A percentile compares a stretch with the other conserved stretches of the same genome.
Evolutionary conservation across 2,113 vertebrate species (phyloP).

Genomic region (human (Homo sapiens)): GRCh38 chr2:141710001-141710500

Average conservation of each 20-base stretch:
- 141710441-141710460: background rate
- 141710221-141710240: background rate
- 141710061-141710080: accelerated
- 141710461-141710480: background rate
- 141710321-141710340: background rate
- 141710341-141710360: background rate
- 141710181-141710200: background rate
- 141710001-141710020: too few relatives aligned
- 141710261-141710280: background rate
- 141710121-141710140: background rate
- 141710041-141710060: too few relatives aligned
- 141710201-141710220: background rate
- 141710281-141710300: background rate
- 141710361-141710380: background rate
- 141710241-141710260: background rate
- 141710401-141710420: background rate
- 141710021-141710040: background rate
- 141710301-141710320: background rate
- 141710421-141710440: background rate
- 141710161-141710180: background rate
- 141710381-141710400: background rate
- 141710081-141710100: background rate
- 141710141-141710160: background rate
- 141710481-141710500: background rate
- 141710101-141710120: background rate